Evolutionary conservation across 2,113 vertebrate species (phyloP), one percentile per base, ranked within the genome.

Genomic region (Monopterus albus): DNA sequence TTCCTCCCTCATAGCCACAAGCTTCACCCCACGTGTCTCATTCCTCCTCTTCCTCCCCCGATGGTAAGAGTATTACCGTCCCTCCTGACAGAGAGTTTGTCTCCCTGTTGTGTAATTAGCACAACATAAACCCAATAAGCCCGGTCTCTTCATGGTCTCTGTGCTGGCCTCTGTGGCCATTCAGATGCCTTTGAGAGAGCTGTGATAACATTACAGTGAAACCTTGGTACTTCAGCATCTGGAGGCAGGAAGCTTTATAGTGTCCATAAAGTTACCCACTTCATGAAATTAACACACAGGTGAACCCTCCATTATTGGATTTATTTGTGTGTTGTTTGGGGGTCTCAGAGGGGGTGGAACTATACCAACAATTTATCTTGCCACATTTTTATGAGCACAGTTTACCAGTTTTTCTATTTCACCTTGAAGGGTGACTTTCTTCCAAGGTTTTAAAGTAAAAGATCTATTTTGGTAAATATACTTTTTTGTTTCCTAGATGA

Each of bases 271-370:
- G 82, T 82, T 53, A 66, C 72, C 81, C 70, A 61, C 83, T 87
- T 87, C 85, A 89, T 89, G 75, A 75, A 77, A 89, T 90, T 82
- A 91, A 65, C 75, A 72, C 67, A 23, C 20, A 20, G 57, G 23
- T 90, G 78, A 89, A 85, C 82, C 33, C 71, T 28, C 65, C 7
- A 0, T 74, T 78, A 81, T 83, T 71, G 51, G 67, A 62, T 83
- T 43, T 69, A 31, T 64, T 66, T 68, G 59, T 62, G 65, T 80
- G 52, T 73, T 72, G 63, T 76, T 33, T 23, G 31, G 4, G 14
- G 20, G 59, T 71, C 51, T 39, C 46, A 13, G 42, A 72, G 70
- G 76, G 64, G 31, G 7, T 29, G 28, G 28, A 7, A 29, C 28
- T 5, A 29, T 5, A 29, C 28, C 4, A 29, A 29, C 28, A 4